Percentiles rank a stretch among this genome's conserved stretches.
Conservation (phyloP, 2,888 invertebrate genomes). For the Operophtera brumata region DNA sequence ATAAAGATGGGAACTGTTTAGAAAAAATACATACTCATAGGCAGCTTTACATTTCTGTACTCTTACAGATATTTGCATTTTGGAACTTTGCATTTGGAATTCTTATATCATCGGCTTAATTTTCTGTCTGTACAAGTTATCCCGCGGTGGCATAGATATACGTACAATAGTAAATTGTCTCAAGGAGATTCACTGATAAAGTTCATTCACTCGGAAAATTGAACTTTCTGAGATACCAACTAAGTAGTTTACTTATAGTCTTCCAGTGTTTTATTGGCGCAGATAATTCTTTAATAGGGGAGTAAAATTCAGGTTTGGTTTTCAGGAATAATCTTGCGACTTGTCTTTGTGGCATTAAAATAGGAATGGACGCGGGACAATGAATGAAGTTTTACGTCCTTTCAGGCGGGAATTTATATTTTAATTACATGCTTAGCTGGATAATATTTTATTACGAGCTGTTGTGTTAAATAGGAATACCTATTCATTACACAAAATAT, state of each 20-base stretch:
- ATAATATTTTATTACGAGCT: too few species aligned
- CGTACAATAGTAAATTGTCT: constrained; percentile 12
- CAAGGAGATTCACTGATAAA: constrained; percentile 25
- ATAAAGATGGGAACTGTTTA: not conserved
- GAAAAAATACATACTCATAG: too few species aligned
- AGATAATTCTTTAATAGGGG: constrained; percentile 19
- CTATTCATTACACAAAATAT: too few species aligned
- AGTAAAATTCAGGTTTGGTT: constrained; percentile 30
- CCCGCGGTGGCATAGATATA: not conserved
- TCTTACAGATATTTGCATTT: too few species aligned
- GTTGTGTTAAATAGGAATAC: too few species aligned
- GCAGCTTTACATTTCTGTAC: too few species aligned
- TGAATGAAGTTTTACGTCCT: too few species aligned
- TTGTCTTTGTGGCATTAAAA: not conserved
- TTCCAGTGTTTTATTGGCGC: not conserved
- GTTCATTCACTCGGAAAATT: constrained; percentile 40
- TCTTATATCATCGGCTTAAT: not conserved
- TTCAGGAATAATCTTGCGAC: constrained; percentile 10
- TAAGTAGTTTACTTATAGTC: constrained; percentile 5
- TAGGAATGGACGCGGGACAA: not conserved
- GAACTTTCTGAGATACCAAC: constrained; percentile 16
- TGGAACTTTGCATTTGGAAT: too few species aligned
- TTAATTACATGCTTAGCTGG: too few species aligned
- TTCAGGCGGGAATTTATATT: too few species aligned
- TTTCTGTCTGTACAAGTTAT: constrained; percentile 9